Conservation (phyloP, 2,113 vertebrate genomes). For the Cercocebus atys region DNA sequence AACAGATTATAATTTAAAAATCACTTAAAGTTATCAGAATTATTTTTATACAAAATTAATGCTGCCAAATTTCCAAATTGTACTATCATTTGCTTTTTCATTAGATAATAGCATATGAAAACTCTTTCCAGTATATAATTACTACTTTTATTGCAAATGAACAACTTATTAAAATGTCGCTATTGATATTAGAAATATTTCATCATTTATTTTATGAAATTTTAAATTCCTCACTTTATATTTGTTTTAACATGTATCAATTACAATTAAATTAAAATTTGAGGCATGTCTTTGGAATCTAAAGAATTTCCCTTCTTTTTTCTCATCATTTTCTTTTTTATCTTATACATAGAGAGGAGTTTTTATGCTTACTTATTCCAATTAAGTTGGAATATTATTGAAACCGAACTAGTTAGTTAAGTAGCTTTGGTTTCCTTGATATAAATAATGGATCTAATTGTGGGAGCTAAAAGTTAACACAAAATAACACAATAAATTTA, state of each 20-base stretch:
- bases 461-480: neutral
- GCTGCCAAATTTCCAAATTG: slow-evolving; percentile 30
- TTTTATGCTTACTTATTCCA: neutral
- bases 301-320: slow-evolving; percentile 2
- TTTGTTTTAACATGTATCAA: neutral
- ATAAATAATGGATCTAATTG: neutral
- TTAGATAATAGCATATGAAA: slow-evolving; percentile 10
- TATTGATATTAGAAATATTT: neutral
- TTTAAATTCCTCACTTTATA: neutral
- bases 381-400: slow-evolving; percentile 1
- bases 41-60: slow-evolving; percentile 50
- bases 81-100: neutral
- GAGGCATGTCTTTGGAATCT: neutral
- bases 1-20: slow-evolving; percentile 63
- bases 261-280: neutral
- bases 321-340: neutral
- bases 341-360: neutral
- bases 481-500: neutral
- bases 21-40: slow-evolving; percentile 39
- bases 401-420: neutral
- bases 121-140: slow-evolving; percentile 41
- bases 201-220: neutral
- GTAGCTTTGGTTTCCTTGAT: neutral
- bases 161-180: neutral
- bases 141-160: neutral